These are phyloP conservation scores for Tolypeutes matacus DNA, from an alignment of 2,797 vertebrate genomes.

Conservation along the genomic window DNA sequence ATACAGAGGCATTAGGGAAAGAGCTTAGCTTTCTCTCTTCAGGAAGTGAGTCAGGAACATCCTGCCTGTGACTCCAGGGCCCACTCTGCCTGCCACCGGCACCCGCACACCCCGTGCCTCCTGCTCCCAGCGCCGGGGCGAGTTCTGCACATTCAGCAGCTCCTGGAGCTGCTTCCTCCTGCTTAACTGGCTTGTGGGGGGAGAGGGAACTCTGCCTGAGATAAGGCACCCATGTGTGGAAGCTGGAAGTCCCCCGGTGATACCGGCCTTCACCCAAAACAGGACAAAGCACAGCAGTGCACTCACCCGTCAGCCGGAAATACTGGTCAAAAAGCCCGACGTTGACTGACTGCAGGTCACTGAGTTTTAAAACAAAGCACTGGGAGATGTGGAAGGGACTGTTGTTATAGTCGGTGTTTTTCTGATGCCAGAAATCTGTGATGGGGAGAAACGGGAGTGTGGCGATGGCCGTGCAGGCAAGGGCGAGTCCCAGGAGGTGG, in stretches of 20 bases:
- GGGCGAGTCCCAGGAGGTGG: not conserved
- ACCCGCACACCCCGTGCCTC: not conserved
- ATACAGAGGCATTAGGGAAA: slow-evolving; percentile 72
- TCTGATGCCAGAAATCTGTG: slow-evolving; percentile 91
- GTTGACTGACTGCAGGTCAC: slow-evolving; percentile 94
- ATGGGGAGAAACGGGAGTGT: not conserved
- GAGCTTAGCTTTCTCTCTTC: slow-evolving; percentile 80
- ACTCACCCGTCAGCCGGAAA: slow-evolving; percentile 96
- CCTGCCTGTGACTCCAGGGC: slow-evolving; percentile 64
- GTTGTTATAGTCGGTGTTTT: slow-evolving; percentile 88
- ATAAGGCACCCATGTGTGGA: not conserved
- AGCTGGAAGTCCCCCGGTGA: slow-evolving; percentile 35
- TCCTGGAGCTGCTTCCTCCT: slow-evolving; percentile 75
- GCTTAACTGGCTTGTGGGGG: slow-evolving; percentile 2
- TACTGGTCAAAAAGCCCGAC: slow-evolving; percentile 98
- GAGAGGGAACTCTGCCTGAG: slow-evolving; percentile 49
- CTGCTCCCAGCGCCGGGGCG: not conserved
- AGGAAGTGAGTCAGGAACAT: slow-evolving; percentile 84
- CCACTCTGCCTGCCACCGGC: not conserved
- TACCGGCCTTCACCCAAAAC: slow-evolving; percentile 50
- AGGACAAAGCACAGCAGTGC: slow-evolving; percentile 14
- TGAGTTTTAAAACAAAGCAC: slow-evolving; percentile 92
- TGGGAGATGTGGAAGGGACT: slow-evolving; percentile 91
- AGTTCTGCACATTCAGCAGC: slow-evolving; percentile 79
- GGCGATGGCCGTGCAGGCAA: accelerated